Conservation (phyloP, 2,113 vertebrate species). For the Lathamus discolor region DNA sequence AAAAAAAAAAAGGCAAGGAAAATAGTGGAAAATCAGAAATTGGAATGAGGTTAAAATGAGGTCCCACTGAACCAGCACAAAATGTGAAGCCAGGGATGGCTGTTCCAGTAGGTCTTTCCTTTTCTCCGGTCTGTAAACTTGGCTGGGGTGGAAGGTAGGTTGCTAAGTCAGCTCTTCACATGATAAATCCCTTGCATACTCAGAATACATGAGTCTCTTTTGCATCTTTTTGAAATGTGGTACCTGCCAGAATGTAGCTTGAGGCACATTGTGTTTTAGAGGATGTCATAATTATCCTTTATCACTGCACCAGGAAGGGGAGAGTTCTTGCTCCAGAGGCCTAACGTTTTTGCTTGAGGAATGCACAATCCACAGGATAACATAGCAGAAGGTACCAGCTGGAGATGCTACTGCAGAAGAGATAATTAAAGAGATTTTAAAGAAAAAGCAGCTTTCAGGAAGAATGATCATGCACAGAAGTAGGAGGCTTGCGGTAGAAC, state of each 20-base stretch:
- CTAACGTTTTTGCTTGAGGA: background rate
- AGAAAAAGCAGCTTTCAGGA: background rate
- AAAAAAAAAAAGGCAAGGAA: background rate
- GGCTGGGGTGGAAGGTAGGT: background rate
- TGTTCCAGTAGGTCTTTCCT: background rate
- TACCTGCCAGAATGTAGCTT: background rate
- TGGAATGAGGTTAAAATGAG: background rate
- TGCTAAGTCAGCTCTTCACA: background rate
- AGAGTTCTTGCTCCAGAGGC: background rate
- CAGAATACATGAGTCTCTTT: accelerated
- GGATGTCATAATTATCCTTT: background rate
- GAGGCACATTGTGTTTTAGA: background rate
- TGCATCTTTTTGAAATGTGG: background rate
- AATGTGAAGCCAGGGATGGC: background rate
- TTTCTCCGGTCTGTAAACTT: background rate
- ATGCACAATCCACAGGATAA: background rate
- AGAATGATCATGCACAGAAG: background rate
- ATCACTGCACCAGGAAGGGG: background rate
- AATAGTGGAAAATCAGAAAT: background rate
- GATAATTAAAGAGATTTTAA: background rate
- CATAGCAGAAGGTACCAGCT: background rate
- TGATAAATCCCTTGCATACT: accelerated
- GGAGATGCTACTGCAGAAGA: background rate
- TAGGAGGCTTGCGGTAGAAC: background rate
- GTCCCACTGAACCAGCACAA: background rate